phyloP scores from a whole-genome alignment of 2,888 invertebrate species.

The Oligia fasciuncula region DNA sequence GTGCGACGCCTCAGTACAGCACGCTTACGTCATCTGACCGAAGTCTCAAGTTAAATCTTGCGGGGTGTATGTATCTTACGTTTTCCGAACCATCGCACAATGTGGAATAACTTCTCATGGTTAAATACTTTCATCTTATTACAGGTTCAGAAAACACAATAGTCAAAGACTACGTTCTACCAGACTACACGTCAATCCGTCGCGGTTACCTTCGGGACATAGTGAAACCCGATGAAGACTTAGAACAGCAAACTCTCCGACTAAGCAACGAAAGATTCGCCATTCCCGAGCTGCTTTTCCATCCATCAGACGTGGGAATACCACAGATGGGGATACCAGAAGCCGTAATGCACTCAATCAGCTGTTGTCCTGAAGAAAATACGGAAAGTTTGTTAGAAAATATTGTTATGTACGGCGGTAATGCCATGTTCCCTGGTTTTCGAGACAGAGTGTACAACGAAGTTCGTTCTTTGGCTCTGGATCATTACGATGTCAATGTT shows the following conservation, averaged over 20 bases:
- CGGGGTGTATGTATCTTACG: background rate
- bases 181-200: conserved; percentile 97
- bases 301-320: conserved; percentile 98
- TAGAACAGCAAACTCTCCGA: conserved; percentile 94
- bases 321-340: conserved; percentile 97
- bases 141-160: conserved; percentile 92
- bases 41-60: no score
- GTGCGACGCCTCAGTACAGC: no score
- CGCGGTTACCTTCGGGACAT: conserved; percentile 92
- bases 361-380: conserved; percentile 93
- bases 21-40: no score
- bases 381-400: conserved; percentile 94
- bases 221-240: conserved; percentile 82
- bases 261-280: conserved; percentile 98
- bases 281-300: conserved; percentile 98
- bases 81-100: background rate
- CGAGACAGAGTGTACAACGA: conserved; percentile 92
- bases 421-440: conserved; percentile 95
- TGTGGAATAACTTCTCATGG: background rate
- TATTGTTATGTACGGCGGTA: conserved; percentile 96
- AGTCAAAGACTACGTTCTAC: conserved; percentile 97
- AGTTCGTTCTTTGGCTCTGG: conserved; percentile 94
- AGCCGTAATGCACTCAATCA: conserved; percentile 94
- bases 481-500: conserved; percentile 94
- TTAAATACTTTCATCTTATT: conserved; percentile 5